A percentile compares a stretch with the other conserved stretches of the same genome.
phyloP scores from a whole-genome alignment of 2,797 vertebrate genomes.

The Euthynnus affinis region DNA sequence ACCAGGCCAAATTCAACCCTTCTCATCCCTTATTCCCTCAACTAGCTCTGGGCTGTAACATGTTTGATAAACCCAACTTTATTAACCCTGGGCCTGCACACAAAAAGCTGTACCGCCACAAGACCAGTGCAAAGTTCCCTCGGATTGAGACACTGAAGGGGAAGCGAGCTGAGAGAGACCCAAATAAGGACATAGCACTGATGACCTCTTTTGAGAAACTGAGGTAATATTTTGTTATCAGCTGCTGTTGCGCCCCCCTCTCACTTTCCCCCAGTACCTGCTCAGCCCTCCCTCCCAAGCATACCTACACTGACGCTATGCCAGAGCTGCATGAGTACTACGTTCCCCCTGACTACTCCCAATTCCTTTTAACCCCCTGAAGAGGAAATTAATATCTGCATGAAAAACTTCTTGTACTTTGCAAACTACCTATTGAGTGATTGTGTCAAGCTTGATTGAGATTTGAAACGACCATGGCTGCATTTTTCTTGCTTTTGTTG shows the following conservation, averaged over 20 bases:
- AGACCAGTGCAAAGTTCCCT: conserved; percentile 97
- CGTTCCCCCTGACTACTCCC: conserved; percentile 87
- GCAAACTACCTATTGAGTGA: conserved; percentile 98
- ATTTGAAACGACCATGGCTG: conserved; percentile 95
- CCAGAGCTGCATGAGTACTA: conserved; percentile 97
- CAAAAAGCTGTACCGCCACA: conserved; percentile 99
- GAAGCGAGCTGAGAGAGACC: conserved; percentile 94
- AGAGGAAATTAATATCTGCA: conserved; percentile 93
- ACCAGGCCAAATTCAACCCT: conserved; percentile 89
- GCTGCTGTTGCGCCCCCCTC: conserved; percentile 92
- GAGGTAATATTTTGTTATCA: conserved; percentile 99
- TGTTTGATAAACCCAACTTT: conserved; percentile 98
- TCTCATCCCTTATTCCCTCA: conserved; percentile 91
- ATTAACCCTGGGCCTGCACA: conserved; percentile 97
- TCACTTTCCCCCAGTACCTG: conserved; percentile 89
- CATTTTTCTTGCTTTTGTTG: conserved; percentile 95
- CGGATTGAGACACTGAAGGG: conserved; percentile 98
- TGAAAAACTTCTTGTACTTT: conserved; percentile 95
- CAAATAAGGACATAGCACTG: conserved; percentile 96
- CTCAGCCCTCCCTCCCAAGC: conserved; percentile 90
- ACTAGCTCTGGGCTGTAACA: conserved; percentile 90
- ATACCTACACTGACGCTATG: conserved; percentile 91
- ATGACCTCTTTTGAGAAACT: conserved; percentile 99
- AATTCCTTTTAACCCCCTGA: conserved; percentile 86
- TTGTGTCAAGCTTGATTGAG: conserved; percentile 96